phyloP scores from a whole-genome alignment of 2,888 invertebrate species.

The Dione vanillae region DNA sequence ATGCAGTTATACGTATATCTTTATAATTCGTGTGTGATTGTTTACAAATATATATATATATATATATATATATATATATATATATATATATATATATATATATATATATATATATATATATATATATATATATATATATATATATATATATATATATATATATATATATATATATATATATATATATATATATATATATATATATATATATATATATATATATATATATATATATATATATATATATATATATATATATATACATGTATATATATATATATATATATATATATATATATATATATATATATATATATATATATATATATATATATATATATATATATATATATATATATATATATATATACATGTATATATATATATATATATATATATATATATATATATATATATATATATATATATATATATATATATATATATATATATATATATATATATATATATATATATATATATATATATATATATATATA shows the following conservation, averaged over 20 bases:
- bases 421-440: background rate
- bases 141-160: background rate
- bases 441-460: background rate
- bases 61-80: background rate
- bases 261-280: background rate
- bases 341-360: background rate
- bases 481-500: background rate
- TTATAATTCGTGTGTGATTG: background rate
- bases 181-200: background rate
- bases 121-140: background rate
- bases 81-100: background rate
- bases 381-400: background rate
- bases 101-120: background rate
- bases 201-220: slow-evolving; percentile 9
- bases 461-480: background rate
- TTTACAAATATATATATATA: background rate
- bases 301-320: background rate
- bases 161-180: background rate
- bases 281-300: background rate
- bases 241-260: background rate
- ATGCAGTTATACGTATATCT: background rate
- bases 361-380: background rate
- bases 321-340: background rate
- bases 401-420: background rate
- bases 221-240: background rate